These are phyloP conservation scores for Engystomops pustulosus DNA, from an alignment of 2,113 vertebrate species.

Conservation along the genomic window DNA sequence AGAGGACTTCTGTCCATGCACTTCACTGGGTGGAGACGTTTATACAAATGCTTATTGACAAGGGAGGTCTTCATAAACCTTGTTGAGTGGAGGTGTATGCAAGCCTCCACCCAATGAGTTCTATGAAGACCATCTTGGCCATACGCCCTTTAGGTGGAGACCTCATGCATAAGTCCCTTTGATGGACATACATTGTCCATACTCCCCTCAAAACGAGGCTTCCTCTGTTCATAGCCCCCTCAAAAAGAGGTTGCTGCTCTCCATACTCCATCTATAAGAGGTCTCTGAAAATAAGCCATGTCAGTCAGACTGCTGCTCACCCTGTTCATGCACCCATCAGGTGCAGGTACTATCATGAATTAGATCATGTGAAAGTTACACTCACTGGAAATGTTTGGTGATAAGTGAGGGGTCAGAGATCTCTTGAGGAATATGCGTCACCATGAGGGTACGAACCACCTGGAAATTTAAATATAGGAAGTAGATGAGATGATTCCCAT, in stretches of 20 bases:
- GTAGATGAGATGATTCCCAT: background rate
- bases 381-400: conserved; percentile 96
- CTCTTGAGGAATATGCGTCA: conserved; percentile 88
- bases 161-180: too few relatives aligned
- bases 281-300: too few relatives aligned
- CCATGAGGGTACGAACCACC: conserved; percentile 91
- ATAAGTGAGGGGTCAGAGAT: conserved; percentile 90
- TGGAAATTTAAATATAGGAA: conserved; percentile 63
- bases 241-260: background rate
- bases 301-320: background rate
- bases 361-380: conserved; percentile 26
- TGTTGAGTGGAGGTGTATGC: too few relatives aligned
- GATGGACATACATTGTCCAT: too few relatives aligned
- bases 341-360: background rate
- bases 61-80: too few relatives aligned
- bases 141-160: too few relatives aligned
- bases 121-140: too few relatives aligned
- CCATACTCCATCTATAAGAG: too few relatives aligned
- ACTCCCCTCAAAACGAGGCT: background rate
- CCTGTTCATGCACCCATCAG: background rate
- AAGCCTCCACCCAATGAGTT: too few relatives aligned
- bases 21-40: too few relatives aligned
- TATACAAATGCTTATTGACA: too few relatives aligned
- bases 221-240: background rate
- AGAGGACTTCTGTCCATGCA: too few relatives aligned